Percentiles rank a stretch among this genome's conserved stretches.
These are phyloP conservation scores for Sarotherodon lohbergeri DNA, from an alignment of 2,113 vertebrate species.

Conservation along the genomic window DNA sequence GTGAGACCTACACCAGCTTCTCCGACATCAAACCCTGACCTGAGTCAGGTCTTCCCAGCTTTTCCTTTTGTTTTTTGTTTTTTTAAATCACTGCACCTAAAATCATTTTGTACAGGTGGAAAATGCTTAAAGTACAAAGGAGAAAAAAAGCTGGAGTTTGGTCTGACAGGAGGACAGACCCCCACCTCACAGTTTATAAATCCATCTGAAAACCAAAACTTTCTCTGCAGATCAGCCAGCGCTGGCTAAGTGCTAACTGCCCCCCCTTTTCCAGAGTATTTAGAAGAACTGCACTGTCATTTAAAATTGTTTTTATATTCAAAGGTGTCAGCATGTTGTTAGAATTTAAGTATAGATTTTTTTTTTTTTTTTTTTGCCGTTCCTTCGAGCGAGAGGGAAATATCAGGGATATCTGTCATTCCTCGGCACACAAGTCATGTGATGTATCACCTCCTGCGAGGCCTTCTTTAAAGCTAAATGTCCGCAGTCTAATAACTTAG, in stretches of 20 bases:
- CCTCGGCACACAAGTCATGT: background rate
- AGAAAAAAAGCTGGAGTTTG: background rate
- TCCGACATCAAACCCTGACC: slow-evolving; percentile 84
- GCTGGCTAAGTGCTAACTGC: background rate
- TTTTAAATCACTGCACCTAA: slow-evolving; percentile 64
- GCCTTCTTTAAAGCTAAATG: background rate
- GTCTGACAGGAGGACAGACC: background rate
- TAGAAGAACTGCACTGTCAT: background rate
- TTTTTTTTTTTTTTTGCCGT: background rate
- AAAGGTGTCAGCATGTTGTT: background rate
- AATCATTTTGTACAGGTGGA: slow-evolving; percentile 57
- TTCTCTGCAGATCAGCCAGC: background rate
- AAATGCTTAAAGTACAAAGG: background rate
- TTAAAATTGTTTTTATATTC: background rate
- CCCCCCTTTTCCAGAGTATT: background rate
- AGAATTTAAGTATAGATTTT: background rate
- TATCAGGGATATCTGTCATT: background rate
- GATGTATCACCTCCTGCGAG: background rate
- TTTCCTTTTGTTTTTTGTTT: background rate
- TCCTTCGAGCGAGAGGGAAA: background rate
- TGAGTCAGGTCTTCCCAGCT: background rate
- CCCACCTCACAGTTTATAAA: background rate
- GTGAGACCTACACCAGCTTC: slow-evolving; percentile 86
- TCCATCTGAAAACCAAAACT: background rate
- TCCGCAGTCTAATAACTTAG: background rate